Conservation (phyloP, 2,797 vertebrate genomes). For the Acanthornis magna region DNA sequence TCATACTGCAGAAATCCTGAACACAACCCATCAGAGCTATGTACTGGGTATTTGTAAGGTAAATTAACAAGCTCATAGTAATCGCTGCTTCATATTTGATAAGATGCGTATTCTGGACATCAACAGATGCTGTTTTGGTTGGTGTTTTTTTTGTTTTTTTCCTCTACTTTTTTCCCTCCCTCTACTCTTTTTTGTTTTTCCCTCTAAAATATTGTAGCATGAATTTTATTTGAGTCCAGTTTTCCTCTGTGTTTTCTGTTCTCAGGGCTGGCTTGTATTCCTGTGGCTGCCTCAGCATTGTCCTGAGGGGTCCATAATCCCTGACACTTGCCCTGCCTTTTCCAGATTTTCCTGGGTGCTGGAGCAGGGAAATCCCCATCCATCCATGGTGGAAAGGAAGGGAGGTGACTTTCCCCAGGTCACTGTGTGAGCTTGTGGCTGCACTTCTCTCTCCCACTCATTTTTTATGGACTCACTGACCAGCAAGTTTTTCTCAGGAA, state of each 20-base stretch:
- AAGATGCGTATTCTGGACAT: not conserved
- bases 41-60: not conserved
- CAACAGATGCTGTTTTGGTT: not conserved
- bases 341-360: not conserved
- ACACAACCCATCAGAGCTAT: not conserved
- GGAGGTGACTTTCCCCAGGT: not conserved
- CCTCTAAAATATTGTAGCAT: not conserved
- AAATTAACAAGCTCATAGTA: not conserved
- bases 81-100: not conserved
- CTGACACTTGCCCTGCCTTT: not conserved
- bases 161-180: not conserved
- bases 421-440: not conserved
- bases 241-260: not conserved
- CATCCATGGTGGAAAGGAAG: not conserved
- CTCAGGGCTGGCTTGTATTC: not conserved
- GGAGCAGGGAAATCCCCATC: not conserved
- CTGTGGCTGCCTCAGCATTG: not conserved
- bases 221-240: not conserved
- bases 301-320: fast-evolving
- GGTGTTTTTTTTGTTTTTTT: not conserved
- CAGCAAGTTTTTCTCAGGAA: not conserved
- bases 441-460: not conserved
- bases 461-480: not conserved
- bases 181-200: not conserved
- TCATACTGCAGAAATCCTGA: not conserved